Conservation (phyloP, 2,888 invertebrate species). For the Spodoptera littoralis region DNA sequence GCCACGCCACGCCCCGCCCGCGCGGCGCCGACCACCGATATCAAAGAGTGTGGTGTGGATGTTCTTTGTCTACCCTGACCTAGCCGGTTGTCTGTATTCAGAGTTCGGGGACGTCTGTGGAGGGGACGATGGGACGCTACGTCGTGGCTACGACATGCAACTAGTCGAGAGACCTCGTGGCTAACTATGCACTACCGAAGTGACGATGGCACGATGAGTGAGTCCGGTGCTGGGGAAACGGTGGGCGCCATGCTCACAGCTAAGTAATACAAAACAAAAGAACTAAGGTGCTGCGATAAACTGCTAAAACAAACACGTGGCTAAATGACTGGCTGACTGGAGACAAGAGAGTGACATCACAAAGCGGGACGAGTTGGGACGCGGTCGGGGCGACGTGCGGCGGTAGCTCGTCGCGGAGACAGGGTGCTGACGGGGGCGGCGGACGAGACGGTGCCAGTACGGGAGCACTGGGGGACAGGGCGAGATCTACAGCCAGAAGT, state of each 20-base stretch:
- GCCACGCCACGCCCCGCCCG: conserved; percentile 34
- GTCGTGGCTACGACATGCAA: conserved; percentile 67
- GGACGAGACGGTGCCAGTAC: conserved; percentile 69
- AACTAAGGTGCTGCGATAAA: conserved; percentile 68
- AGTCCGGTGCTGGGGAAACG: conserved; percentile 48
- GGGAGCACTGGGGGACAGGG: conserved; percentile 52
- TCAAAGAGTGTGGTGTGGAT: conserved; percentile 84
- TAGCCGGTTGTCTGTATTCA: conserved; percentile 75
- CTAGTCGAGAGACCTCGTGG: conserved; percentile 58
- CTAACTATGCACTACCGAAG: conserved; percentile 52
- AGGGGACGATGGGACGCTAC: conserved; percentile 56
- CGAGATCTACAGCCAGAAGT: conserved; percentile 62
- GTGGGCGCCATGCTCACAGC: conserved; percentile 65
- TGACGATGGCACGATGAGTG: conserved; percentile 44
- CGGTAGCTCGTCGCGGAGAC: conserved; percentile 52
- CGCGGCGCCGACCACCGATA: conserved; percentile 60
- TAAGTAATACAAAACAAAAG: conserved; percentile 58
- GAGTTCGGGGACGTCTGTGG: conserved; percentile 64
- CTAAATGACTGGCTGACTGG: conserved; percentile 62
- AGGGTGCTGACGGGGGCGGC: conserved; percentile 59
- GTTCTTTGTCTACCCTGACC: conserved; percentile 58
- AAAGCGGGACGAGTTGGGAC: conserved; percentile 67
- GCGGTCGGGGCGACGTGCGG: conserved; percentile 52
- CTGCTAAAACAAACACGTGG: conserved; percentile 61
- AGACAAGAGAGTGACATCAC: conserved; percentile 60